Evolutionary conservation across 2,888 invertebrate species (phyloP), one percentile per base, ranked within the genome.

Genomic region (Sipunculus nudus): DNA sequence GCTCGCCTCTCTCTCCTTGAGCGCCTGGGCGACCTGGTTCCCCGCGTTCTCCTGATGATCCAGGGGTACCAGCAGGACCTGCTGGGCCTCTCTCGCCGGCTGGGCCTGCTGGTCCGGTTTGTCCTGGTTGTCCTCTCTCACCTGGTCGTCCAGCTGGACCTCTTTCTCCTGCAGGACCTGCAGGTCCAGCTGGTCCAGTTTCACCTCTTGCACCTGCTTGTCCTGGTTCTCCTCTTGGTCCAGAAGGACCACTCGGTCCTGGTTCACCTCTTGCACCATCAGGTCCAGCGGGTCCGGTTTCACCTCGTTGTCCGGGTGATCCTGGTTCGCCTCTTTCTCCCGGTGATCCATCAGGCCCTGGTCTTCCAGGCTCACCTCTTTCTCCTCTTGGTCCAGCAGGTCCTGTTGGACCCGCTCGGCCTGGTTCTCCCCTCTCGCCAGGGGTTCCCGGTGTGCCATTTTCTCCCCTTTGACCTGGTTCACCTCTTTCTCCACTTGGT

Each of bases 251-350:
- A 28, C 28, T 0, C 31, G 5, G 1, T 59, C 60, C 60, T 3
- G 31, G 23, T 25, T 54, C 32, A 2, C 58, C 58, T 32, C 31
- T 16, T 0, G 40, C n/a, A 16, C 61, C 61, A 13, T 23, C n/a
- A 6, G 25, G 32, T 5, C 66, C 66, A n/a, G 50, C 38, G 13
- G 53, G 19, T 38, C 63, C 67, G 31, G 46, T 52, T 31, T 49
- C 58, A 16, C 65, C 65, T 13, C 49, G 49, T 16, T 48, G 63
- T 32, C 65, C 65, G 4, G 28, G 29, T 21, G 39, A 26, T 40
- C 65, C 59, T 2, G 49, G 39, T 28, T 43, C 47, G 41, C 67
- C 68, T n/a, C 54, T 47, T 43, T 53, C 39, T 39, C 68, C 68
- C 29, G 55, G 10, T 10, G 53, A 25, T 55, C 67, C 67, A 38